Evolutionary conservation across 2,113 vertebrate species (phyloP), one percentile per base, ranked within the genome.

Genomic region (Calidris pygmaea): DNA sequence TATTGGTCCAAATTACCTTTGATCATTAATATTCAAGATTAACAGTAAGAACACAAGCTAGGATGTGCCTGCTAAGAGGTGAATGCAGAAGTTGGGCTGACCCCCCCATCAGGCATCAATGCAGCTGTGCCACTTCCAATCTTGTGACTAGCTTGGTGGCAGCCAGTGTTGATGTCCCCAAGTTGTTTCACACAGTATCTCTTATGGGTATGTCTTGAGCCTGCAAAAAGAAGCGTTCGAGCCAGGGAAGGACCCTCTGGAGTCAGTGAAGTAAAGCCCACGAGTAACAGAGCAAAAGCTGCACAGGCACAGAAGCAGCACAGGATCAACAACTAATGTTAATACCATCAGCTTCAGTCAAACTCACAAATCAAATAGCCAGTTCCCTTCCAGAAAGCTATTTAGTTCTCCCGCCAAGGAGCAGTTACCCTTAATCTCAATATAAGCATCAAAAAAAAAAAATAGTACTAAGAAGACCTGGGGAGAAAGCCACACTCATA

Each of bases 161-260:
- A 85, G 39, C 32, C 47, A 56, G 41, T 2, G 0, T 1, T 32
- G 41, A 10, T 5, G 16, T 19, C 65, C 52, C n/a, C 65, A 30
- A 0, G 29, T 14, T 34, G 21, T 41, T 52, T 45, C 29, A 26
- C 7, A 37, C 30, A 34, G 4, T 35, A 6, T 16, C 17, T 45
- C 37, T 27, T 20, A 19, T 1, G 2, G 3, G 5, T 8, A 10
- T 15, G 4, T 23, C 43, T 18, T 29, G 2, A 82, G 55, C 16
- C 53, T 35, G 27, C 15, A 62, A 47, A 78, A 59, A 6, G 8
- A 4, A 45, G 23, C 1, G 1, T 39, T 59, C 16, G 5, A 34
- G 30, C 1, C 27, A 71, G 24, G 8, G 7, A 47, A 41, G 13
- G 58, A 45, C 22, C 9, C 22, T 39, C 18, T 56, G 43, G 29